A percentile compares a stretch with the other conserved stretches of the same genome.
Evolutionary conservation across 2,888 invertebrate genomes (phyloP).

Genomic region (Carabus problematicus): DNA sequence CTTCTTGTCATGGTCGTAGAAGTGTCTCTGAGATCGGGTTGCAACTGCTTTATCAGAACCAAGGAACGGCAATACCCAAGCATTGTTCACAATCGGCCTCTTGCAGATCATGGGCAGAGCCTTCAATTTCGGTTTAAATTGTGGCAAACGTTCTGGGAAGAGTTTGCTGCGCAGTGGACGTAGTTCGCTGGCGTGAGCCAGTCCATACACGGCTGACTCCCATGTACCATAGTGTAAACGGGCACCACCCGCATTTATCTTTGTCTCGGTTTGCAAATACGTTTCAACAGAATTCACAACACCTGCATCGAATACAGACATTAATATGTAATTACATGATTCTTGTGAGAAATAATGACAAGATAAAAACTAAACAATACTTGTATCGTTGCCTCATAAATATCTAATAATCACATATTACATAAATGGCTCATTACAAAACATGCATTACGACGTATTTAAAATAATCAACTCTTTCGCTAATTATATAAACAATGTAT

Average conservation of each 20-base stretch:
- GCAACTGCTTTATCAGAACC: conserved; percentile 85
- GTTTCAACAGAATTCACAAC: conserved; percentile 80
- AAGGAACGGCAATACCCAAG: conserved; percentile 79
- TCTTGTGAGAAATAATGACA: background rate
- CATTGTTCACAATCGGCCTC: conserved; percentile 52
- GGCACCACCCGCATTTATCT: conserved; percentile 58
- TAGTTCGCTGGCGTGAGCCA: conserved; percentile 72
- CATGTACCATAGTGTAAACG: conserved; percentile 85
- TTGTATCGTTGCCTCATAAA: no score
- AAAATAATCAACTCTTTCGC: no score
- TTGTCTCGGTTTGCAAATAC: conserved; percentile 63
- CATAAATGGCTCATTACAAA: no score
- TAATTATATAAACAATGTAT: no score
- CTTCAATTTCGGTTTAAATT: conserved; percentile 67
- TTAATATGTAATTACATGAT: background rate
- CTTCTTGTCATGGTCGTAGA: conserved; percentile 70
- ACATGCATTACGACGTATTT: no score
- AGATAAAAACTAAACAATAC: no score
- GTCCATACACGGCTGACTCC: conserved; percentile 83
- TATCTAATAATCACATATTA: no score
- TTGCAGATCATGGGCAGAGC: conserved; percentile 65
- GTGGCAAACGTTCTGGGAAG: conserved; percentile 70
- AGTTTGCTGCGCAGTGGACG: conserved; percentile 70
- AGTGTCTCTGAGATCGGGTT: conserved; percentile 79
- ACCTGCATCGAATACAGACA: conserved; percentile 58